Evolutionary conservation across 92 coral and sea anemone species (phyloP).

Genomic region (Palythoa grandis): DNA sequence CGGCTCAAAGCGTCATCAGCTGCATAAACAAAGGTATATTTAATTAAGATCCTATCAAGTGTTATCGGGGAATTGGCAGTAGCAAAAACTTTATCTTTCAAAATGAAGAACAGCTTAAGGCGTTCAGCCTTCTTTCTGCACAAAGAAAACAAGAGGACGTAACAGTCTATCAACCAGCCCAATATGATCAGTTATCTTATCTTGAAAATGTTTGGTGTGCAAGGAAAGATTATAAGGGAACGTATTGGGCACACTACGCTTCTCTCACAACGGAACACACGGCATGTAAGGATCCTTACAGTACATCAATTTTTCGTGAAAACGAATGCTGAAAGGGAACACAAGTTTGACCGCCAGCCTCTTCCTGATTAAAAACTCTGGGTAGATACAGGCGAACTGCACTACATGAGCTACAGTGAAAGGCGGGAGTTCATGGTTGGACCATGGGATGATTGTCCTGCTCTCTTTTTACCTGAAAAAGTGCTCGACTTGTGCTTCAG

Average conservation of each 20-base stretch:
- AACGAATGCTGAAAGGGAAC: conserved; percentile 30
- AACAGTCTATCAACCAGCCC: conserved; percentile 37
- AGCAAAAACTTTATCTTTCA: conserved; percentile 51
- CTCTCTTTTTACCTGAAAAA: conserved; percentile 24
- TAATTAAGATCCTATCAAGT: conserved; percentile 48
- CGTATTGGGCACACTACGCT: conserved; percentile 43
- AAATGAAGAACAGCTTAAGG: conserved; percentile 55
- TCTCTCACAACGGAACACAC: conserved; percentile 33
- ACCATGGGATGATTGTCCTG: conserved; percentile 13
- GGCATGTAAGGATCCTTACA: conserved; percentile 28
- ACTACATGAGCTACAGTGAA: conserved; percentile 45
- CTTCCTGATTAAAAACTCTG: conserved; percentile 57
- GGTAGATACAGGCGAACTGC: conserved; percentile 34
- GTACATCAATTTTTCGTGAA: conserved; percentile 36
- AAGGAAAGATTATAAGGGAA: conserved; percentile 35
- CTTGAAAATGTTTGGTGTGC: conserved; percentile 48
- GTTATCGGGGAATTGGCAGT: conserved; percentile 54
- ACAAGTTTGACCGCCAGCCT: conserved; percentile 55
- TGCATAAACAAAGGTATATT: conserved; percentile 52
- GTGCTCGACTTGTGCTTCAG: conserved; percentile 49
- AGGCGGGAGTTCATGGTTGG: conserved; percentile 21
- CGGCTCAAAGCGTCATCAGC: conserved; percentile 47
- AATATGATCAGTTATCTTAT: conserved; percentile 15
- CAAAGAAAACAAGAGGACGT: conserved; percentile 42
- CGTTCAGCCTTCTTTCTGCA: conserved; percentile 49